A percentile compares a stretch with the other conserved stretches of the same genome.
Conservation (phyloP, 2,888 invertebrate genomes). For the Adela reaumurella region DNA sequence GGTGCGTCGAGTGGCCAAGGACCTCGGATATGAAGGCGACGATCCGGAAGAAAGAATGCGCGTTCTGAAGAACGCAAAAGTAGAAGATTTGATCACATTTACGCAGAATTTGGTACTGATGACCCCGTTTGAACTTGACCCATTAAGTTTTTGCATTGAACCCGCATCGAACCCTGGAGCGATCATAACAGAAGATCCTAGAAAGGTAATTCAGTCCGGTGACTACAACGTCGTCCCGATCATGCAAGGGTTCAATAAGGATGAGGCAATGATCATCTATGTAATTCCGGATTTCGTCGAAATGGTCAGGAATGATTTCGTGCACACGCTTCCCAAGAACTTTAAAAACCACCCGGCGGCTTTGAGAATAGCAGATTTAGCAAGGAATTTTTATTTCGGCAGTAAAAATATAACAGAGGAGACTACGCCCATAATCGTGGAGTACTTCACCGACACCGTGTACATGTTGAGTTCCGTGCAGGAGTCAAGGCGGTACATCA, state of each 20-base stretch:
- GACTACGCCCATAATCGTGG: not conserved
- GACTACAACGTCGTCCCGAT: constrained; percentile 8
- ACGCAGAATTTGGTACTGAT: constrained; percentile 4
- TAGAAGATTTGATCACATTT: constrained; percentile 4
- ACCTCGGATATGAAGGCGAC: constrained; percentile 28
- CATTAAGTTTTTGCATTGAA: constrained; percentile 7
- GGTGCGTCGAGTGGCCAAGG: constrained; percentile 23
- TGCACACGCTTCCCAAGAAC: not conserved
- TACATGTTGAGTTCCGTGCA: not conserved
- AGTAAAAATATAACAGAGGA: not conserved
- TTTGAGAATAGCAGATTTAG: not conserved
- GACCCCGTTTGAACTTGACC: constrained; percentile 3
- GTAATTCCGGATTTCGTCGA: constrained; percentile 1
- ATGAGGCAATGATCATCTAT: constrained; percentile 7
- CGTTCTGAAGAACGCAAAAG: constrained; percentile 1
- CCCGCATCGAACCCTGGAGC: constrained; percentile 5
- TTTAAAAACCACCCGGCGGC: not conserved
- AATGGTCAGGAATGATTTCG: not conserved
- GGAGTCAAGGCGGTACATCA: not conserved
- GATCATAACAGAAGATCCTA: constrained; percentile 11
- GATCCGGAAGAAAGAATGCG: constrained; percentile 4
- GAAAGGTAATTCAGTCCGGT: constrained; percentile 8
- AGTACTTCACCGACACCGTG: not conserved
- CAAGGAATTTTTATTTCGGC: constrained; percentile 3
- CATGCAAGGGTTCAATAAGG: constrained; percentile 7